Base-by-base conservation (phyloP, 2,888 invertebrate species). In the Caenorhabditis becei region DNA sequence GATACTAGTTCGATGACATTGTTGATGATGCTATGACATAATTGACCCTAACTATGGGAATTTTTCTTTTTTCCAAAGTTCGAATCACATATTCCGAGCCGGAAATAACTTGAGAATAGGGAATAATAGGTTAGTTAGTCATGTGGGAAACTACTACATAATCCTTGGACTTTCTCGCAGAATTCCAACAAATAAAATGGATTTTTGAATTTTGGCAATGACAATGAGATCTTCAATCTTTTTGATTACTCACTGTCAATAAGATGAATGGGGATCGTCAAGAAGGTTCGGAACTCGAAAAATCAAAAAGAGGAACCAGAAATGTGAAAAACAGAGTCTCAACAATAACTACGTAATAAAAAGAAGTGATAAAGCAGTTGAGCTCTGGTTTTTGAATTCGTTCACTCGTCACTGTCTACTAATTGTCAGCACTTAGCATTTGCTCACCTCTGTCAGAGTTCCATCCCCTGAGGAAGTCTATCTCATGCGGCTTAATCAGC, bases 401-500 rank as follows among this genome's bases (percentile, higher is more conserved):
- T 44, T 3, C 3, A 14, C 44, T 44, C 41, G 41, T 41, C 41
- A 41, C 14, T 41, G 41, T 47, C 20, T 47, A 18, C 18, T 18
- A 41, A 41, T 47, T 47, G 47, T 63, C 32, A n/a, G n/a, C 35
- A 24, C 35, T 44, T 5, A 56, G 5, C 11, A 23, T 5, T 59
- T 47, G 65, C 78, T 47, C 11, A 79, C 79, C 67, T 74, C 49
- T 53, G 8, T 28, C 62, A 10, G n/a, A 10, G 18, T 83, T 83
- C 84, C 84, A 84, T 14, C 54, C 23, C 3, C 69, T 47, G 3
- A 84, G 28, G 59, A 84, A 84, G 18, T 72, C 62, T 20, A 59
- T 35, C 14, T 69, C 54, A 28, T 65, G 51, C 7, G 82, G 83
- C 59, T 84, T 84, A n/a, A 84, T 77, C 5, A 84, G 79, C 23